phyloP scores from a whole-genome alignment of 1,140 invertebrate species.

The Cydia splendana region DNA sequence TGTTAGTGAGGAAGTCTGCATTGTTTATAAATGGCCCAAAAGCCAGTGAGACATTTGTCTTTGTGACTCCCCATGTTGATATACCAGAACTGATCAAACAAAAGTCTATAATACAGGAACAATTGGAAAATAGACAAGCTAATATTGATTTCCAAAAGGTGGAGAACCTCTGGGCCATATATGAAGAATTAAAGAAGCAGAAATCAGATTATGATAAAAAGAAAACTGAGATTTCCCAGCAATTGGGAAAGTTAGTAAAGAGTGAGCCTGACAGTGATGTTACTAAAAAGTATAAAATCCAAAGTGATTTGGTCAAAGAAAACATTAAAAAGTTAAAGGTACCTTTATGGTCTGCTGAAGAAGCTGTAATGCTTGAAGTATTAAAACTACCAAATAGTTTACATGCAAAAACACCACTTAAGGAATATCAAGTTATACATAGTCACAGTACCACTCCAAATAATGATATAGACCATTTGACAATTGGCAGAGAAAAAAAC shows the following conservation, averaged over 20 bases:
- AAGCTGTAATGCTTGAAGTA: slow-evolving; percentile 79
- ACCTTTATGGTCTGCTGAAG: slow-evolving; percentile 82
- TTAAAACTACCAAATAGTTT: slow-evolving; percentile 84
- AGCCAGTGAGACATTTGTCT: slow-evolving; percentile 81
- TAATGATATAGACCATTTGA: slow-evolving; percentile 78
- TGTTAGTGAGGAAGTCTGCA: slow-evolving; percentile 77
- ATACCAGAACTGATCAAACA: slow-evolving; percentile 78
- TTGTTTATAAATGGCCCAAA: slow-evolving; percentile 83
- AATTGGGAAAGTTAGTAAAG: slow-evolving; percentile 62
- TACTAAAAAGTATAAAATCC: slow-evolving; percentile 77
- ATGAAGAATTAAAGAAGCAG: slow-evolving; percentile 69
- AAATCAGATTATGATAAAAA: slow-evolving; percentile 68
- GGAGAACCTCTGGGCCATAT: slow-evolving; percentile 62
- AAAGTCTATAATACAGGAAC: slow-evolving; percentile 67
- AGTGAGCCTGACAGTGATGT: slow-evolving; percentile 63
- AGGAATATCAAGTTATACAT: slow-evolving; percentile 71
- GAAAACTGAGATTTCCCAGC: slow-evolving; percentile 57
- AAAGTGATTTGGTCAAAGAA: slow-evolving; percentile 80
- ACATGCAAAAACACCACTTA: slow-evolving; percentile 81
- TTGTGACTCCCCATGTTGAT: slow-evolving; percentile 83
- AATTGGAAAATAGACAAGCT: slow-evolving; percentile 49
- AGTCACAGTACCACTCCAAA: slow-evolving; percentile 61
- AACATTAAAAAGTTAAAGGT: slow-evolving; percentile 82
- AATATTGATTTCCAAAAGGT: slow-evolving; percentile 57
- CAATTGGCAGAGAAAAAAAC: slow-evolving; percentile 78